Percentiles rank a stretch among this genome's conserved stretches.
Conservation (phyloP, 2,797 vertebrate species). For the Spea hammondii region DNA sequence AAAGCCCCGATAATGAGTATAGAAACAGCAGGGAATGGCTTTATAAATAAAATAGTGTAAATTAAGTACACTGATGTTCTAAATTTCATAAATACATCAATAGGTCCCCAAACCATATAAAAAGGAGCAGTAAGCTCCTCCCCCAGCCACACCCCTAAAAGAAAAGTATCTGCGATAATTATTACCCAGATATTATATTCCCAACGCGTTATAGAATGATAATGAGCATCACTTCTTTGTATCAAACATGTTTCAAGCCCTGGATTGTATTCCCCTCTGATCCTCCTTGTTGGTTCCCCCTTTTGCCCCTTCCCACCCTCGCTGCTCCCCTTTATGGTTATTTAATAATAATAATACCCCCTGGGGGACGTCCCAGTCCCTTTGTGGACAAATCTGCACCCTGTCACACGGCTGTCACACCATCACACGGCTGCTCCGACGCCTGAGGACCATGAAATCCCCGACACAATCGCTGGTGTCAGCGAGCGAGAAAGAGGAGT, state of each 20-base stretch:
- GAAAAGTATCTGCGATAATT: too few species aligned
- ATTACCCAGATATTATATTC: too few species aligned
- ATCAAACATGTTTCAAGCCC: not conserved
- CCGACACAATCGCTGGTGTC: conserved; percentile 46
- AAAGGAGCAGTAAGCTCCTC: too few species aligned
- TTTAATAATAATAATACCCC: conserved; percentile 33
- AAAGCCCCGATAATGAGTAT: too few species aligned
- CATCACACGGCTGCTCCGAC: conserved; percentile 34
- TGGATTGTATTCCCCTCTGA: not conserved
- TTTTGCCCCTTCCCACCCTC: conserved; percentile 10
- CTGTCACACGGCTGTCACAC: conserved; percentile 51
- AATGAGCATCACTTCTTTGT: not conserved
- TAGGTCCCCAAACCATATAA: too few species aligned
- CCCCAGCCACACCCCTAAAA: too few species aligned
- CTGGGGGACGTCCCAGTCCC: conserved; percentile 29
- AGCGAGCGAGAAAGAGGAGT: conserved; percentile 33
- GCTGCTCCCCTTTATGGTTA: conserved; percentile 24
- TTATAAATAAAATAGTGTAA: too few species aligned
- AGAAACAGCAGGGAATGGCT: too few species aligned
- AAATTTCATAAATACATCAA: too few species aligned
- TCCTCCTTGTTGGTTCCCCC: conserved; percentile 14
- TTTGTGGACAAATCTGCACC: conserved; percentile 43
- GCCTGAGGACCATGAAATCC: conserved; percentile 47
- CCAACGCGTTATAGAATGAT: too few species aligned
- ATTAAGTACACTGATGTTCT: too few species aligned